phyloP scores from a whole-genome alignment of 2,113 vertebrate species.

The Stomatorhinus ivindoensis region DNA sequence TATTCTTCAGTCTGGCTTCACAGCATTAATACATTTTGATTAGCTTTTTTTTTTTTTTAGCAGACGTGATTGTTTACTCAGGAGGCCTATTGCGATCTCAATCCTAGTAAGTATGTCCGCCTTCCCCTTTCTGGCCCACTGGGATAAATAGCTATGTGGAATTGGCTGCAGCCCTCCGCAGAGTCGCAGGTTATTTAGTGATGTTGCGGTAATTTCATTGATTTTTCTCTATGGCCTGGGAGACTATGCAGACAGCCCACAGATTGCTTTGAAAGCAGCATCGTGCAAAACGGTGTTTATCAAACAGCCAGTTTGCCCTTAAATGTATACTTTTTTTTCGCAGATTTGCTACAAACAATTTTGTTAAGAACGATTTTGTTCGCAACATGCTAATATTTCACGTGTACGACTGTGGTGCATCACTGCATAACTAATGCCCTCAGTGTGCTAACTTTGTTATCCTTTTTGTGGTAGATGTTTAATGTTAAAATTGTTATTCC shows the following conservation, averaged over 20 bases:
- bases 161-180: neutral
- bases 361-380: constrained; percentile 7
- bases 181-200: neutral
- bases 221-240: neutral
- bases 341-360: neutral
- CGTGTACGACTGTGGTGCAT: neutral
- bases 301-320: neutral
- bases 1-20: neutral
- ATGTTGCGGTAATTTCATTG: constrained; percentile 9
- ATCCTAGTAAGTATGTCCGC: neutral
- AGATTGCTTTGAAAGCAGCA: neutral
- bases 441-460: neutral
- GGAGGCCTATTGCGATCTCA: neutral
- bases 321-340: neutral
- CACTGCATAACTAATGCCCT: constrained; percentile 10
- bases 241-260: neutral
- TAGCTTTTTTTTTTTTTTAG: neutral
- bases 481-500: neutral
- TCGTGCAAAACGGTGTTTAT: constrained; percentile 2
- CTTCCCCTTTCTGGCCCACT: neutral
- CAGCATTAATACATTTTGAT: neutral
- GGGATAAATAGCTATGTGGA: neutral
- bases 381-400: neutral
- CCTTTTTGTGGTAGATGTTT: neutral
- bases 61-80: neutral